Percentiles rank a stretch among this genome's conserved stretches.
Evolutionary conservation across 2,113 vertebrate species (phyloP).

Genomic region (Calidris pugnax): DNA sequence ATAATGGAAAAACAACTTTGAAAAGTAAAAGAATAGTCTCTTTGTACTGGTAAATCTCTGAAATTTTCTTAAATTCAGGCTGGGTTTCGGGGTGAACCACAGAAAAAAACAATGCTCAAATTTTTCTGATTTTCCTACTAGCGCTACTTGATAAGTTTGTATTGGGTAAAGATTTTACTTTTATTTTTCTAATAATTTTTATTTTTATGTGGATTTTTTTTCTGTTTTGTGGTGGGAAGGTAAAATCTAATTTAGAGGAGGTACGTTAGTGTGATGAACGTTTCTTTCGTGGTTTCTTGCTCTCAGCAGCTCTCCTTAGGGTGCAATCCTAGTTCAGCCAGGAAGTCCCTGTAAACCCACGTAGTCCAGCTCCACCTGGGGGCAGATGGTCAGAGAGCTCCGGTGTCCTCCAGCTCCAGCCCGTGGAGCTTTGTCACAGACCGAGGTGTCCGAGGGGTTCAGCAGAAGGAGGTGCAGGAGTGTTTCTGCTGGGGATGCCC

Average conservation of each 20-base stretch:
- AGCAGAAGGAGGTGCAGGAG: background rate
- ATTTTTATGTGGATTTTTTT: background rate
- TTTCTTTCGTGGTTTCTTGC: background rate
- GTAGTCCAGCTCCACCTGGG: background rate
- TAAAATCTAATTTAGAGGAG: background rate
- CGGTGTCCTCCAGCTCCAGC: background rate
- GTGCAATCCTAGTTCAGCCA: background rate
- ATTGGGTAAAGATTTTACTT: background rate
- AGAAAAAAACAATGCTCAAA: background rate
- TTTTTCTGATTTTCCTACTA: background rate
- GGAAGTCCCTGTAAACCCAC: background rate
- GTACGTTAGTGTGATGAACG: background rate
- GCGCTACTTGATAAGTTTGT: background rate
- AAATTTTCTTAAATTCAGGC: background rate
- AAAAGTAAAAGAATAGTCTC: background rate
- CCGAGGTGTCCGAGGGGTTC: background rate
- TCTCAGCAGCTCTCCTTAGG: background rate
- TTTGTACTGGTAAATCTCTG: background rate
- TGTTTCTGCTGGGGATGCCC: background rate
- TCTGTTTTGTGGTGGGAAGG: fast-evolving
- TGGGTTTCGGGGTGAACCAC: background rate
- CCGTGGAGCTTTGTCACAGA: fast-evolving
- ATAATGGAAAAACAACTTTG: background rate
- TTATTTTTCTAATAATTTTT: background rate
- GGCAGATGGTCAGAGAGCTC: background rate